Evolutionary conservation across 2,113 vertebrate genomes (phyloP), one percentile per base, ranked within the genome.

Genomic region (Typhlomys cinereus): DNA sequence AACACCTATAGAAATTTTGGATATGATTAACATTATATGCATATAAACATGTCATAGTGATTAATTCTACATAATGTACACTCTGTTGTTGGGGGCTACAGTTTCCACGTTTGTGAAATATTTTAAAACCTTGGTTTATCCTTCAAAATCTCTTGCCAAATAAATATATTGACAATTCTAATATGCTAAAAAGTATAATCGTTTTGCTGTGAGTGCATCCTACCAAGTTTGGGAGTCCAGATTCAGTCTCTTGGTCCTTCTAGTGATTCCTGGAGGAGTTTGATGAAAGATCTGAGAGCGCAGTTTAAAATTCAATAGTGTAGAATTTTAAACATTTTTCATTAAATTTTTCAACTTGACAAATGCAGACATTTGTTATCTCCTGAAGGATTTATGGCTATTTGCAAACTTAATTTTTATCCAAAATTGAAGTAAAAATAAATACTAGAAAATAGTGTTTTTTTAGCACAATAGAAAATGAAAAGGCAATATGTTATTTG

Each of bases 141-240:
- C 44, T 85, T 83, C 27, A 85, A 73, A 90, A 64, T 12, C 17
- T 64, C 89, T 88, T 86, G 36, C 81, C 64, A 86, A 83, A 67
- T 88, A 78, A 76, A 2, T 73, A 1, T 86, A 23, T 91, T 91
- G 73, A 57, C 81, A 80, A 84, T 80, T 75, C 2, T 62, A 80
- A 29, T 59, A 70, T 70, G 29, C 90, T 62, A 48, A 36, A 64
- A 76, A 86, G 89, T 62, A 5, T 12, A 21, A 48, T 83, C 18
- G 34, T 23, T n/a, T 20, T 94, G 3, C 34, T 91, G 17, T 90
- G 64, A 90, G 66, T 87, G 29, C 79, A 64, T 83, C 15, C 31
- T 88, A n/a, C 14, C 34, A 48, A 57, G 18, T 0, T 67, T 84
- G 5, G 11, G 57, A 62, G 54, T 71, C 21, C 86, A 84, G 48